Evolutionary conservation across 2,797 vertebrate genomes (phyloP).

Genomic region (Podarcis lilfordi): DNA sequence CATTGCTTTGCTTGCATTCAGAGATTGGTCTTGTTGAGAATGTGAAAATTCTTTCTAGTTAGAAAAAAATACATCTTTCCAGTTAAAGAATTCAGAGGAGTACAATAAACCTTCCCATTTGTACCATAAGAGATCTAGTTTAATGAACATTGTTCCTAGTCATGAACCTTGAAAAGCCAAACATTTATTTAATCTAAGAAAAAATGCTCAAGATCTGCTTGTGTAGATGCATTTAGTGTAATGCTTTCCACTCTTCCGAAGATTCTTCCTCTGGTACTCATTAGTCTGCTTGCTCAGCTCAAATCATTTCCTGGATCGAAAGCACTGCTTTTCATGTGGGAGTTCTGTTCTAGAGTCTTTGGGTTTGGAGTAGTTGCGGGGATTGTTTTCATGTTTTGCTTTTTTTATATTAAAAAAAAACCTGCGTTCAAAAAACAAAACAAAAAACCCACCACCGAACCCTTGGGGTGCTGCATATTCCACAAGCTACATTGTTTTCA

Average conservation of each 20-base stretch:
- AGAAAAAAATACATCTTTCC: background rate
- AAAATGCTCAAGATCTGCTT: slow-evolving; percentile 35
- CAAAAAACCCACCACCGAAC: slow-evolving; percentile 35
- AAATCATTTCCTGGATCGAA: slow-evolving; percentile 43
- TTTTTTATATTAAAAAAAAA: background rate
- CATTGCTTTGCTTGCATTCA: slow-evolving; percentile 15
- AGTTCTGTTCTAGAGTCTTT: slow-evolving; percentile 46
- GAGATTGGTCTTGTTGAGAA: slow-evolving; percentile 26
- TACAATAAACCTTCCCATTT: slow-evolving; percentile 30
- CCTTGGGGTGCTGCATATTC: background rate
- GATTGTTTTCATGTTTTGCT: background rate
- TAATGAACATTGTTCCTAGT: background rate
- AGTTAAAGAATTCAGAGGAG: slow-evolving; percentile 19
- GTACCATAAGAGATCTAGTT: slow-evolving; percentile 23
- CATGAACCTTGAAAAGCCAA: background rate
- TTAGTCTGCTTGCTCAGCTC: slow-evolving; percentile 37
- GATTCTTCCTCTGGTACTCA: slow-evolving; percentile 50
- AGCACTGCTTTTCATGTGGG: slow-evolving; percentile 39
- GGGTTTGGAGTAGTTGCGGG: background rate
- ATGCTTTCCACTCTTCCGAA: slow-evolving; percentile 37
- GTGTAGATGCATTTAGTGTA: slow-evolving; percentile 2
- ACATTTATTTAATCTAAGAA: slow-evolving; percentile 38
- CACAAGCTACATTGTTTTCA: background rate
- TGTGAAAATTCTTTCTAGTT: background rate
- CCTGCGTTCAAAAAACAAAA: background rate